Conservation (phyloP, 2,888 invertebrate genomes). For the Leptopterna dolabrata region DNA sequence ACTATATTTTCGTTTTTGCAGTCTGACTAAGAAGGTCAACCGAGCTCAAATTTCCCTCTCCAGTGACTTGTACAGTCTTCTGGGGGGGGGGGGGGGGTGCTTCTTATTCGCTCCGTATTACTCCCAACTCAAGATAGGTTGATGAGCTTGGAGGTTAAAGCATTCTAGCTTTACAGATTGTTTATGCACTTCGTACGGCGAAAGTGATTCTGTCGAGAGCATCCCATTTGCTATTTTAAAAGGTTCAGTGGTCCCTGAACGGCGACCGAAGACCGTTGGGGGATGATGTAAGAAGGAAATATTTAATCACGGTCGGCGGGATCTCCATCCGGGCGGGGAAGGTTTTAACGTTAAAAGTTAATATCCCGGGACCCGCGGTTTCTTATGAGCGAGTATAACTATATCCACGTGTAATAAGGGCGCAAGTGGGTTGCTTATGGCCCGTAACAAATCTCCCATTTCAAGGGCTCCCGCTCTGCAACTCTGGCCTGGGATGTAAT, state of each 20-base stretch:
- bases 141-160: no score
- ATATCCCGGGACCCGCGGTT: conserved; percentile 46
- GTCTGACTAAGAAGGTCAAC: no score
- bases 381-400: conserved; percentile 50
- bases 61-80: no score
- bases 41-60: no score
- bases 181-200: no score
- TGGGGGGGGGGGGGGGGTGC: no score
- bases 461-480: neutral
- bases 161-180: no score
- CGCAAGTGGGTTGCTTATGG: conserved; percentile 53
- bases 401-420: conserved; percentile 55
- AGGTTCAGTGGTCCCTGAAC: neutral
- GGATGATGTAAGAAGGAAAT: conserved; percentile 45
- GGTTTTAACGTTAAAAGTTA: conserved; percentile 53
- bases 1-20: no score
- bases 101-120: no score
- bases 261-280: neutral
- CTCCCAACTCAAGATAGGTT: no score
- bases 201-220: no score
- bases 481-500: conserved; percentile 11
- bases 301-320: conserved; percentile 42
- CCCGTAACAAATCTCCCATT: conserved; percentile 54
- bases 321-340: conserved; percentile 15
- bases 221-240: no score